phyloP scores from a whole-genome alignment of 1,140 invertebrate species.

The Camponotus vicinus region DNA sequence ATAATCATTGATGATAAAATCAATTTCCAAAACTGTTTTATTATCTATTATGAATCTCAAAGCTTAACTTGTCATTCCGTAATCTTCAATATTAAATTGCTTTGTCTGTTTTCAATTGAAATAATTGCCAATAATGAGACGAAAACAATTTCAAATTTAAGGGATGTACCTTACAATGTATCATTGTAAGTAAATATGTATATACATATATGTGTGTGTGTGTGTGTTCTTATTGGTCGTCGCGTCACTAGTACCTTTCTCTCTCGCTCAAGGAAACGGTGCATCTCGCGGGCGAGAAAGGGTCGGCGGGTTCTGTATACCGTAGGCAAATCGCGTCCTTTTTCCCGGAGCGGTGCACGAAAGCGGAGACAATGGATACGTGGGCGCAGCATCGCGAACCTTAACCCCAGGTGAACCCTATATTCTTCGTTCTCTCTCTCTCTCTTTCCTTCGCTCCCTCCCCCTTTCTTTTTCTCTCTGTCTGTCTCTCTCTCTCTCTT shows the following conservation, averaged over 20 bases:
- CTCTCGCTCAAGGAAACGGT: conserved; percentile 71
- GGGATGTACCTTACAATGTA: not conserved
- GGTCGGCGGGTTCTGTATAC: conserved; percentile 58
- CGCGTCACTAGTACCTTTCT: conserved; percentile 49
- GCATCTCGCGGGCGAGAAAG: conserved; percentile 69
- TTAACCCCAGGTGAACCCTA: conserved; percentile 80
- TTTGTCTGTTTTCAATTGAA: not conserved
- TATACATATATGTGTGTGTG: too few relatives aligned
- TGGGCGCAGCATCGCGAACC: conserved; percentile 81
- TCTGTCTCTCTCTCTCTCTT: conserved; percentile 70
- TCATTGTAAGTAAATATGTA: not conserved
- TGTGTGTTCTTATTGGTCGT: conserved; percentile 12
- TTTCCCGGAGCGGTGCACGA: conserved; percentile 74
- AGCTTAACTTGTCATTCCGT: not conserved
- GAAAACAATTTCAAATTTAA: not conserved
- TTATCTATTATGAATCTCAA: not conserved
- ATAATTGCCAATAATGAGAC: not conserved
- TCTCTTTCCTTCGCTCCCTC: conserved; percentile 36
- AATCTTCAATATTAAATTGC: not conserved
- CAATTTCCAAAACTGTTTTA: not conserved
- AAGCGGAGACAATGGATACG: conserved; percentile 81
- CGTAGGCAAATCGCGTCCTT: conserved; percentile 76
- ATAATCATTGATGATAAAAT: not conserved
- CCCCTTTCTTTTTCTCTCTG: conserved; percentile 63
- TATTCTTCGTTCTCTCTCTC: conserved; percentile 78